Evolutionary conservation across 2,797 vertebrate genomes (phyloP).

Genomic region (Lateolabrax maculatus): DNA sequence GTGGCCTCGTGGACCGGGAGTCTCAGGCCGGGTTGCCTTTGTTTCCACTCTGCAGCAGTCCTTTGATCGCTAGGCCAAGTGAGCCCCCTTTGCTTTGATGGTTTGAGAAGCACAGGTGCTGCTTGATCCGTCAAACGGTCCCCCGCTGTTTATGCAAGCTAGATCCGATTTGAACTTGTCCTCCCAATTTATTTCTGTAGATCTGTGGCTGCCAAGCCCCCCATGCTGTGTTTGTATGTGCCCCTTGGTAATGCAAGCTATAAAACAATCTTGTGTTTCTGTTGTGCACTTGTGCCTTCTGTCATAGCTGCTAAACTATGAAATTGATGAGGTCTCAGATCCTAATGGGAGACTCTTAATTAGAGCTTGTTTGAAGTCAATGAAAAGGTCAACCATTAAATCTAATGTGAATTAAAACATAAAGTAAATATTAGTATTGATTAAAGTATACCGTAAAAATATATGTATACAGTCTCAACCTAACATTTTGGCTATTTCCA

Average conservation of each 20-base stretch:
- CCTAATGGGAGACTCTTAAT: background rate
- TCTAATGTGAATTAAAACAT: background rate
- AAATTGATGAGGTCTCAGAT: background rate
- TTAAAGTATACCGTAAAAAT: background rate
- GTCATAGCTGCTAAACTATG: background rate
- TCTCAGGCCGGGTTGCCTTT: background rate
- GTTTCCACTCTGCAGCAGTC: too few species aligned
- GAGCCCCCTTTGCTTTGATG: background rate
- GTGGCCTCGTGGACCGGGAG: background rate
- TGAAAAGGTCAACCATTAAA: background rate
- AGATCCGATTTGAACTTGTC: background rate
- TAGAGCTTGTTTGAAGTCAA: background rate
- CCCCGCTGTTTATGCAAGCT: background rate
- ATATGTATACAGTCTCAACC: background rate
- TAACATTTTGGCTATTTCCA: background rate
- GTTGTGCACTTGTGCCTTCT: background rate
- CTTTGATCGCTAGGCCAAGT: background rate
- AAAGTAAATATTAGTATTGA: background rate
- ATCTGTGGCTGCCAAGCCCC: background rate
- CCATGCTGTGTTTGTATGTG: background rate
- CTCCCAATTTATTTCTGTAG: background rate
- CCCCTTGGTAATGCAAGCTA: background rate
- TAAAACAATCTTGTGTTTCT: background rate
- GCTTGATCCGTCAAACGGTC: background rate
- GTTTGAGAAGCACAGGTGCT: background rate